Evolutionary conservation across 2,113 vertebrate genomes (phyloP), one percentile per base, ranked within the genome.

Genomic region (crab-eating macaque (Macaca fascicularis)): DNA sequence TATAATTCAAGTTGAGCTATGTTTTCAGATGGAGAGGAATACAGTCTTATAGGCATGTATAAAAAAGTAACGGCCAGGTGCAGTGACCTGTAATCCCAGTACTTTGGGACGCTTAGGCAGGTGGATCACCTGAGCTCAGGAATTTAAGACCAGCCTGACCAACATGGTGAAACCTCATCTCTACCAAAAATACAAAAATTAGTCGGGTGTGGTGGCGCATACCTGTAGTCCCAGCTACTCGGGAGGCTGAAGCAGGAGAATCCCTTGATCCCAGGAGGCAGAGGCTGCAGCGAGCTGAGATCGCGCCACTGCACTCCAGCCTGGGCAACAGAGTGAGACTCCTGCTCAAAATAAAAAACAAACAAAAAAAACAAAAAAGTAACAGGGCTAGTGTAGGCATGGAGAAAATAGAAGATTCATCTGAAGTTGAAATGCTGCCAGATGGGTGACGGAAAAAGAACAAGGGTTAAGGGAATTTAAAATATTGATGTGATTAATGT

Each of bases 381-480:
- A 95, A 59, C 5, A 52, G 27, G 23, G 45, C 25, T 79, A 45
- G 16, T 67, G 40, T n/a, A 64, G 52, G 3, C 48, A 57, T 32
- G 17, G 8, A 11, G 27, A 81, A 89, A 67, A 80, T 10, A 90
- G 64, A 61, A 93, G 17, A 30, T 40, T 82, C 25, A 75, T n/a
- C 69, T 57, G 35, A 96, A 72, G 64, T 75, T 84, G 81, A 38
- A 85, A 94, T 90, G 95, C 97, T 95, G 35, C 78, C 64, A 95
- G 40, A 55, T 81, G 16, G 22, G 23, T 76, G 8, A 88, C 13
- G 76, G 40, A 70, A 89, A 88, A 94, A 70, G 23, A 86, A 86
- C 5, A 57, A 69, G 3, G 23, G 11, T n/a, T 38, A 93, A 61
- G 19, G 32, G 27, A 80, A 9, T 83, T 83, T 69, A 92, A 92